phyloP scores from a whole-genome alignment of 2,797 vertebrate genomes.

The Gorsachius magnificus region DNA sequence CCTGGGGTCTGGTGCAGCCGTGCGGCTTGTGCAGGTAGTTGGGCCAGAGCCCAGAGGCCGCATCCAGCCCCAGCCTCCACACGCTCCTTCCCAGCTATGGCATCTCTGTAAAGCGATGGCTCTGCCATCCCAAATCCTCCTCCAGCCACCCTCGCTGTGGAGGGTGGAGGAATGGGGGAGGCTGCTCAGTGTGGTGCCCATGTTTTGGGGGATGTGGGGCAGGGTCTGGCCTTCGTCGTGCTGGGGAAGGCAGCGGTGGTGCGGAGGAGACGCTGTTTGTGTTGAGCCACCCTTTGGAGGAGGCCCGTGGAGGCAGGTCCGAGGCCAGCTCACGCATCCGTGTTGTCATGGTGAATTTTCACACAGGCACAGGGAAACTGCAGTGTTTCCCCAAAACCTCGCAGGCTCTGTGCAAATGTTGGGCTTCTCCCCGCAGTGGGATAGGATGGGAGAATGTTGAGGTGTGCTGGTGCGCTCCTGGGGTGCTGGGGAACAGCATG shows the following conservation, averaged over 20 bases:
- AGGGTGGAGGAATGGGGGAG: not conserved
- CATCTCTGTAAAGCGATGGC: not conserved
- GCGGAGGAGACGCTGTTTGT: not conserved
- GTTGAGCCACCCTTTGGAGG: not conserved
- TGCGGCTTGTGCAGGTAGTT: not conserved
- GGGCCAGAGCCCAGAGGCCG: not conserved
- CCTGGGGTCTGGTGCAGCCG: accelerated
- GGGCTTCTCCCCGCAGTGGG: not conserved
- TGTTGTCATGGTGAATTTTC: slow-evolving; percentile 70
- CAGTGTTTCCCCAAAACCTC: slow-evolving; percentile 12
- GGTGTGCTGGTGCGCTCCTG: not conserved
- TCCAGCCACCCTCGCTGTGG: not conserved
- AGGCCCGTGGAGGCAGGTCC: slow-evolving; percentile 24
- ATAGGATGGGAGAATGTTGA: not conserved
- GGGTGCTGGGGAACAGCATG: not conserved
- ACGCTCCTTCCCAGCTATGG: not conserved
- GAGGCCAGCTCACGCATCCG: slow-evolving; percentile 32
- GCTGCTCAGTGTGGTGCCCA: not conserved
- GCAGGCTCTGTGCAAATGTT: not conserved
- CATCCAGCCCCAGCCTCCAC: not conserved
- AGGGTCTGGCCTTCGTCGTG: not conserved
- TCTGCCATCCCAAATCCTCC: not conserved
- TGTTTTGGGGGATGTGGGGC: not conserved
- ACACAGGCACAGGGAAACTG: slow-evolving; percentile 6
- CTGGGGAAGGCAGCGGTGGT: not conserved